Base-by-base conservation (phyloP, 2,888 invertebrate species). In the Neuroscelio doddi region DNA sequence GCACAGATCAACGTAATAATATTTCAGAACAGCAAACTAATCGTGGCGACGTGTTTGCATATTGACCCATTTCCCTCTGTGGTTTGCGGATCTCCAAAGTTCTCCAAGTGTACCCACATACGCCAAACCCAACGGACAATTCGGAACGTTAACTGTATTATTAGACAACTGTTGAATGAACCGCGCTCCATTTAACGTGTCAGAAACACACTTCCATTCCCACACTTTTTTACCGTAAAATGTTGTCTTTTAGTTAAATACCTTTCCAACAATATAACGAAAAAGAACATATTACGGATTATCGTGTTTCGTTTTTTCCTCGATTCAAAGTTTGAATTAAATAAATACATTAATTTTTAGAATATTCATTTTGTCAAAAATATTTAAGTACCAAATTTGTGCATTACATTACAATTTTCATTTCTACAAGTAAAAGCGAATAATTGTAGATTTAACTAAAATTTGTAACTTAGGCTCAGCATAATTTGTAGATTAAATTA, bases 131-230 rank as follows among this genome's bases (percentile, higher is more conserved):
- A 62, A 52, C 65, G 65, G 61, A 55, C 65, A 62, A 62, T 66
- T 66, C 46, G 39, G 39, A 66, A 62, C 58, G 58, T 62, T 62
- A 66, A 66, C 66, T 52, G 51, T 58, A 66, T 66, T 66, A 66
- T 66, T 62, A 66, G 66, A 66, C 66, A 66, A 66, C 66, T 66
- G 66, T 66, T 66, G 66, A 62, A 66, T 66, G 58, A 62, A 58
- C 58, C 55, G 53, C 57, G 52, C 15, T 56, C 66, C 62, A 62
- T 62, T 62, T 53, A 62, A 58, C 58, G 55, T 62, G 66, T 66
- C 62, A 62, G 58, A 41, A 50, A 24, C 66, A 66, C 47, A 12
- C 50, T 53, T 44, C 53, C 32, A 14, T 46, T 41, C 10, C 3
- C 26, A n/a, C 24, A 41, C 26, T 41, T 41, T 41, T 21, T n/a